These are phyloP conservation scores for Caenorhabditis wallacei DNA, from an alignment of 2,888 invertebrate species.

Conservation along the genomic window DNA sequence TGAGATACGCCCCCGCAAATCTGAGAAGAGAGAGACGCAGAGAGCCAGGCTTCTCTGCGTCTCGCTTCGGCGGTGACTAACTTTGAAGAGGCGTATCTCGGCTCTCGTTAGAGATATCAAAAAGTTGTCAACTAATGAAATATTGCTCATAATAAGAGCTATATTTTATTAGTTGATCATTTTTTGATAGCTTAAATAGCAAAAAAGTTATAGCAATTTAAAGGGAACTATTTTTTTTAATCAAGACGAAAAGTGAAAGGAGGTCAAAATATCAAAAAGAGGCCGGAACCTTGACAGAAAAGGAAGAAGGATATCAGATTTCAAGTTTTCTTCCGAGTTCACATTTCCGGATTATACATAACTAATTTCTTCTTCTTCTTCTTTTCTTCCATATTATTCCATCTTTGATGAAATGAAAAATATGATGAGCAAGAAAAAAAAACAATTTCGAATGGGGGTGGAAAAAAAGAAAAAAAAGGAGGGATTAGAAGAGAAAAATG, in stretches of 20 bases:
- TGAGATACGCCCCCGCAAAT: too few relatives aligned
- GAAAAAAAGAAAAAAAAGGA: neutral
- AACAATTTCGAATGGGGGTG: neutral
- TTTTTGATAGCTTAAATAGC: too few relatives aligned
- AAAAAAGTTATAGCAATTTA: too few relatives aligned
- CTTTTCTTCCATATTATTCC: neutral
- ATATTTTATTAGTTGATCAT: too few relatives aligned
- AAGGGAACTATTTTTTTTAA: too few relatives aligned
- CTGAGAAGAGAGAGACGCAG: too few relatives aligned
- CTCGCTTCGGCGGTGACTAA: too few relatives aligned
- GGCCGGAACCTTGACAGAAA: neutral
- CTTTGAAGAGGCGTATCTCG: too few relatives aligned
- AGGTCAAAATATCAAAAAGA: neutral
- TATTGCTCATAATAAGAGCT: too few relatives aligned
- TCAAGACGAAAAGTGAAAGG: neutral
- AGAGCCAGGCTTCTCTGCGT: too few relatives aligned
- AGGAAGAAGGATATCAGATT: constrained; percentile 1
- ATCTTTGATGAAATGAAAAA: neutral
- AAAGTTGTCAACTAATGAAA: too few relatives aligned
- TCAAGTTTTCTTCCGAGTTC: constrained; percentile 2
- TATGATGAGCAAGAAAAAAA: neutral
- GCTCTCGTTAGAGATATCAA: too few relatives aligned
- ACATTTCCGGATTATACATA: constrained; percentile 22
- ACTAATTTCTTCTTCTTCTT: neutral
- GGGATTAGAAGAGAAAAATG: neutral